These are phyloP conservation scores for Chaetorhynchus papuensis DNA, from an alignment of 2,113 vertebrate species.

Conservation along the genomic window DNA sequence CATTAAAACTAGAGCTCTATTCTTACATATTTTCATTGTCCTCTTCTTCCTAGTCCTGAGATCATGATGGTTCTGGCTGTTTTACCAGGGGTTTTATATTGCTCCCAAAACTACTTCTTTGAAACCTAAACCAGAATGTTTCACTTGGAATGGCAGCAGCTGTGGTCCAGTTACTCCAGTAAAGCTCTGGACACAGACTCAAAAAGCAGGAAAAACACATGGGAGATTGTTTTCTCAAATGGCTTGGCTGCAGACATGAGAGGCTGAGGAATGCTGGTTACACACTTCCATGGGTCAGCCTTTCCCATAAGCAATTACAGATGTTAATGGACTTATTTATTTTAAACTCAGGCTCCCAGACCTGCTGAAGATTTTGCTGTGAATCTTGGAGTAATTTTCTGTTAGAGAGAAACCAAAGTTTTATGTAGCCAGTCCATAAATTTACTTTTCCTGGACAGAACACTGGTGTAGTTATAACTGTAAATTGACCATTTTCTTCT, in stretches of 20 bases:
- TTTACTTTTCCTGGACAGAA: constrained; percentile 7
- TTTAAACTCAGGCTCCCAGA: constrained; percentile 17
- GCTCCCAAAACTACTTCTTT: background rate
- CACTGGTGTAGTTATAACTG: background rate
- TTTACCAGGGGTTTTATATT: background rate
- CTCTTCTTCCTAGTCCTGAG: background rate
- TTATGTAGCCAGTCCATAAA: constrained; percentile 16
- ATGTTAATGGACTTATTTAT: constrained; percentile 54
- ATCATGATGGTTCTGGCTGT: background rate
- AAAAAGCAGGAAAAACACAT: constrained; percentile 31
- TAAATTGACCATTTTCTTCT: constrained; percentile 6
- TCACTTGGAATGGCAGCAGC: constrained; percentile 43
- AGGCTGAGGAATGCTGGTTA: constrained; percentile 37
- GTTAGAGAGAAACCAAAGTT: constrained; percentile 9
- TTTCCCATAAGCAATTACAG: constrained; percentile 52
- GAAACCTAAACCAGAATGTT: background rate
- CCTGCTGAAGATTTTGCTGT: constrained; percentile 30
- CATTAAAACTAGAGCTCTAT: background rate
- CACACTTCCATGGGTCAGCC: constrained; percentile 32
- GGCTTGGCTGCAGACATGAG: constrained; percentile 15
- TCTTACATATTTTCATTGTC: background rate
- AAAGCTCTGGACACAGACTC: constrained; percentile 6
- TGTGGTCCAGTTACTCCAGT: constrained; percentile 18
- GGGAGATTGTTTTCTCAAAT: constrained; percentile 30
- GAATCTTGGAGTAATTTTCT: constrained; percentile 37